These are phyloP conservation scores for Drosophila littoralis DNA, from an alignment of 1,140 invertebrate species.

Conservation along the genomic window DNA sequence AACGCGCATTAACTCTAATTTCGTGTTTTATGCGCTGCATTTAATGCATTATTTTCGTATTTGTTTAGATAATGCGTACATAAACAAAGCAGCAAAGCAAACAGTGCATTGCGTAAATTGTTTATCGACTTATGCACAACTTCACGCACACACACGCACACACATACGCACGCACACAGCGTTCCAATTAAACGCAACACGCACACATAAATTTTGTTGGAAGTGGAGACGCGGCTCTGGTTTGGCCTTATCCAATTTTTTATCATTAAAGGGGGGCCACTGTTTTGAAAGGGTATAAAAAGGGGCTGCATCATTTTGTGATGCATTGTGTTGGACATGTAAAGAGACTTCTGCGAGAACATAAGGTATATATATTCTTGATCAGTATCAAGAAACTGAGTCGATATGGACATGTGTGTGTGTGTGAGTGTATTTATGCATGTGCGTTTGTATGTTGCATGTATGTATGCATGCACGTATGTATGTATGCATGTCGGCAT, in stretches of 20 bases:
- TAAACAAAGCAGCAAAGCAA: conserved; percentile 62
- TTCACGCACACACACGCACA: neutral
- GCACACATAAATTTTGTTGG: conserved; percentile 56
- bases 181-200: conserved; percentile 65
- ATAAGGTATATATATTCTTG: too few species aligned
- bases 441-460: too few species aligned
- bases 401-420: too few species aligned
- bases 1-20: conserved; percentile 64
- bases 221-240: conserved; percentile 16
- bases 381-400: too few species aligned
- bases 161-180: conserved; percentile 20
- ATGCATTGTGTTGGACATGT: too few species aligned
- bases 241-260: conserved; percentile 58
- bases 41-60: conserved; percentile 79
- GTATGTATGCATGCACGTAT: too few species aligned
- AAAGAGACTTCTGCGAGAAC: too few species aligned
- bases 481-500: too few species aligned
- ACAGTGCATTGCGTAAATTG: conserved; percentile 68
- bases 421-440: too few species aligned
- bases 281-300: neutral
- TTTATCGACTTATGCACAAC: conserved; percentile 52
- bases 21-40: conserved; percentile 63
- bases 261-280: conserved; percentile 54
- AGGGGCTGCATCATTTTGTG: too few species aligned
- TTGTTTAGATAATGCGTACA: conserved; percentile 80